Percentiles rank a stretch among this genome's conserved stretches.
Evolutionary conservation across 2,113 vertebrate genomes (phyloP).

Genomic region (Axis porcinus): DNA sequence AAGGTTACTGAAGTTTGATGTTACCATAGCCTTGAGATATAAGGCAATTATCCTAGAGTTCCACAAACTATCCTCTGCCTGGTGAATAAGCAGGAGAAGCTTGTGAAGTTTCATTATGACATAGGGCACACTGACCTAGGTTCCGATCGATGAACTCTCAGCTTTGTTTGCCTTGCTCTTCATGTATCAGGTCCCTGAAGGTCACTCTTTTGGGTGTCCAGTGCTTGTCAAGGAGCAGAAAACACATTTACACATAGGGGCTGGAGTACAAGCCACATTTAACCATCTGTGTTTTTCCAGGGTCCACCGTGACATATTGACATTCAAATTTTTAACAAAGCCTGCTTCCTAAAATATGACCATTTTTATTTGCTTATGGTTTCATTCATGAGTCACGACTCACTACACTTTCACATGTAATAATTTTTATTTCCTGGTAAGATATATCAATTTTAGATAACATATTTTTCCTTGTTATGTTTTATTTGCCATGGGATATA

Average conservation of each 20-base stretch:
- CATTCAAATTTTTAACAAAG: not conserved
- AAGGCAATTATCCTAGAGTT: not conserved
- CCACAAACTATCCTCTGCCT: not conserved
- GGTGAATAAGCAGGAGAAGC: not conserved
- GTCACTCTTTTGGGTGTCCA: not conserved
- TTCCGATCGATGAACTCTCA: not conserved
- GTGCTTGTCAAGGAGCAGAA: not conserved
- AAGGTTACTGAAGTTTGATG: not conserved
- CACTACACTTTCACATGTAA: not conserved
- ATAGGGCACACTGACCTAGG: not conserved
- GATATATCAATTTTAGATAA: not conserved
- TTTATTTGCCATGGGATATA: not conserved
- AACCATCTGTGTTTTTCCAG: not conserved
- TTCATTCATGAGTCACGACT: not conserved
- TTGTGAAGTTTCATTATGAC: not conserved
- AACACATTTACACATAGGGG: rapidly evolving
- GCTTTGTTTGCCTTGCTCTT: not conserved
- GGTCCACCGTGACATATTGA: not conserved
- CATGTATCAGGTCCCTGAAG: not conserved
- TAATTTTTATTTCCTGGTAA: not conserved
- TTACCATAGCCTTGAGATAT: not conserved
- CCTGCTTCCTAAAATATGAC: not conserved
- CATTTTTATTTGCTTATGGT: not conserved
- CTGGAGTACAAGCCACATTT: not conserved
- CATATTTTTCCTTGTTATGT: not conserved